Evolutionary conservation across 1,140 invertebrate genomes (phyloP).

Genomic region (Monochamus saltuarius): DNA sequence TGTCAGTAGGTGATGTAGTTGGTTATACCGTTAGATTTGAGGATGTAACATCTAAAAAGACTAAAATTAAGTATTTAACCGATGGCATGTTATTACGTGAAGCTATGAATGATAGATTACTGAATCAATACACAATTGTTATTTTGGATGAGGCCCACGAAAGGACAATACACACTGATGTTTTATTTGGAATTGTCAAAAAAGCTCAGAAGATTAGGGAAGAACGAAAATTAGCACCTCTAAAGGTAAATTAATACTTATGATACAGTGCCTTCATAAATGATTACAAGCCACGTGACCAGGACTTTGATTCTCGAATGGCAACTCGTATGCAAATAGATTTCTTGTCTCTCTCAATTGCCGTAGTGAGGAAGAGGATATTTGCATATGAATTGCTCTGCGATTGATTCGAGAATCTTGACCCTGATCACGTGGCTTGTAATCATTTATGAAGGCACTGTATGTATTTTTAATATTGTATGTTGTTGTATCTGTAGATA

Average conservation of each 20-base stretch:
- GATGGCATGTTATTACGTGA: conserved; percentile 95
- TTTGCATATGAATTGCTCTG: no score
- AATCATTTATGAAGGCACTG: background rate
- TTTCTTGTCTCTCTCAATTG: no score
- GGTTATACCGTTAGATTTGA: conserved; percentile 95
- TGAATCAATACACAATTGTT: conserved; percentile 79
- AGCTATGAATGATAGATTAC: conserved; percentile 71
- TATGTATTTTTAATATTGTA: background rate
- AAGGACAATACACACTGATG: conserved; percentile 92
- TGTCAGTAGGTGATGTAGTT: conserved; percentile 68
- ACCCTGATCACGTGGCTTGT: no score
- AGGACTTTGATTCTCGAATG: no score
- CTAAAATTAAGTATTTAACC: conserved; percentile 87
- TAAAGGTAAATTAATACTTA: conserved; percentile 60
- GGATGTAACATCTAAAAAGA: conserved; percentile 72
- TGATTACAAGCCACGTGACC: no score
- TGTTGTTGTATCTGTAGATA: conserved; percentile 52
- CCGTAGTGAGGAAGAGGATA: no score
- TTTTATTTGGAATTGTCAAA: conserved; percentile 84
- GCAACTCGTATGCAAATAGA: no score
- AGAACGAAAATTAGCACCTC: conserved; percentile 57
- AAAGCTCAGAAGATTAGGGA: conserved; percentile 72
- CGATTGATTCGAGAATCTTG: no score
- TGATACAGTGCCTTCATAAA: no score
- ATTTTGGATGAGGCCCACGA: conserved; percentile 98